phyloP scores from a whole-genome alignment of 2,797 vertebrate species.

The Acanthis flammea region DNA sequence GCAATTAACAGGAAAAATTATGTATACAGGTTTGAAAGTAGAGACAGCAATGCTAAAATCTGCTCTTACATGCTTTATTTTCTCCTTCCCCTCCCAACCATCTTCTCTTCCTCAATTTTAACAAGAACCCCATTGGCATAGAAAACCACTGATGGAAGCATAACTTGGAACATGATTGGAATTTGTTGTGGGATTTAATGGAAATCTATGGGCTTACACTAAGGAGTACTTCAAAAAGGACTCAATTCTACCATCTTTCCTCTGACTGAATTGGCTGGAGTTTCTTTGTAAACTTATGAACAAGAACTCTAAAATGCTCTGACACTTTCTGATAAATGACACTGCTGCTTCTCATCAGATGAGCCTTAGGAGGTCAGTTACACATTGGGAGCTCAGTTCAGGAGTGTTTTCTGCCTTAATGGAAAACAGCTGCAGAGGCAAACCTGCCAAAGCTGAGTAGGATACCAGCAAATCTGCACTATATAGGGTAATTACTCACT shows the following conservation, averaged over 20 bases:
- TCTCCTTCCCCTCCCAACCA: not conserved
- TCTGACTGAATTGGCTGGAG: not conserved
- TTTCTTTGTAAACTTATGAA: not conserved
- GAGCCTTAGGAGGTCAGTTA: conserved; percentile 24
- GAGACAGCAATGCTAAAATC: not conserved
- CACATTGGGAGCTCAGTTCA: not conserved
- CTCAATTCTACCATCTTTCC: not conserved
- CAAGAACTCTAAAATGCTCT: not conserved
- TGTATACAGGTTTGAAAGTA: not conserved
- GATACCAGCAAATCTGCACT: not conserved
- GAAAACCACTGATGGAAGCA: not conserved
- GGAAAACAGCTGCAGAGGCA: conserved; percentile 44
- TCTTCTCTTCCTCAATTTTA: not conserved
- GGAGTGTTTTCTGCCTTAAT: conserved; percentile 34
- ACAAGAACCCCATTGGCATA: not conserved
- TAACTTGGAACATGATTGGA: not conserved
- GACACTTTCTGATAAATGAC: not conserved
- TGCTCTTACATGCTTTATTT: not conserved
- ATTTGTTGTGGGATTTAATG: not conserved
- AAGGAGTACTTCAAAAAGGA: not conserved
- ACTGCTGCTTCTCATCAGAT: not conserved
- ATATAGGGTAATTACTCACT: not conserved
- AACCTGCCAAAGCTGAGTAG: conserved; percentile 12
- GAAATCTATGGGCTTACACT: not conserved
- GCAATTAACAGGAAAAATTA: not conserved